Evolutionary conservation across 2,113 vertebrate species (phyloP).

Genomic region (Poecilia latipinna): DNA sequence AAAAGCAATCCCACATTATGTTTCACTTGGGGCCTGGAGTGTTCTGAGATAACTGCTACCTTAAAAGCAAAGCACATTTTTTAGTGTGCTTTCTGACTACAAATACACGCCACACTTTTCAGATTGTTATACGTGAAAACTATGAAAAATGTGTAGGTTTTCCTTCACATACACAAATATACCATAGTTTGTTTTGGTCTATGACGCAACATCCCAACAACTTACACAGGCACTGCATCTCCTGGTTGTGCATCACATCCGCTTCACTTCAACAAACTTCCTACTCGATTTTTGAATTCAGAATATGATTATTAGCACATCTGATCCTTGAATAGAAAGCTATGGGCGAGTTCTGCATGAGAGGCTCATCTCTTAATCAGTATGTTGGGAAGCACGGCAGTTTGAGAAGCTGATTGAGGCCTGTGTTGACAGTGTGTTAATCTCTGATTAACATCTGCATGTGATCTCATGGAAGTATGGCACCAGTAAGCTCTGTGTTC

Average conservation of each 20-base stretch:
- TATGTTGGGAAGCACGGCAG: constrained; percentile 68
- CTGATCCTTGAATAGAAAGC: constrained; percentile 60
- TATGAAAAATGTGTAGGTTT: background rate
- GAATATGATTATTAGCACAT: constrained; percentile 66
- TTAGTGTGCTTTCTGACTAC: too few species aligned
- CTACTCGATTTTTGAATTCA: constrained; percentile 58
- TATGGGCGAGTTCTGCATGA: constrained; percentile 69
- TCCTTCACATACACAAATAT: background rate
- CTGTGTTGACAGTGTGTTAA: constrained; percentile 72
- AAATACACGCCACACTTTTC: background rate
- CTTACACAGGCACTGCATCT: background rate
- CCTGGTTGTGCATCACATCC: constrained; percentile 33
- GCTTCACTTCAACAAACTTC: constrained; percentile 42
- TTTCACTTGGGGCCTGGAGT: too few species aligned
- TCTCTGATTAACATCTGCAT: constrained; percentile 80
- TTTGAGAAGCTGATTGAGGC: constrained; percentile 74
- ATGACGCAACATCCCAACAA: background rate
- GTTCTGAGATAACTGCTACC: too few species aligned
- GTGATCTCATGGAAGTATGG: constrained; percentile 72
- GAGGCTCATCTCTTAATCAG: constrained; percentile 71
- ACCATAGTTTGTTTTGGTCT: background rate
- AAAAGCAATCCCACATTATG: too few species aligned
- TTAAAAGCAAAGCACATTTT: too few species aligned
- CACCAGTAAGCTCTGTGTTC: constrained; percentile 69
- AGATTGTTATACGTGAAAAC: background rate